phyloP scores from a whole-genome alignment of 2,113 vertebrate species.

The Pseudopodoces humilis region DNA sequence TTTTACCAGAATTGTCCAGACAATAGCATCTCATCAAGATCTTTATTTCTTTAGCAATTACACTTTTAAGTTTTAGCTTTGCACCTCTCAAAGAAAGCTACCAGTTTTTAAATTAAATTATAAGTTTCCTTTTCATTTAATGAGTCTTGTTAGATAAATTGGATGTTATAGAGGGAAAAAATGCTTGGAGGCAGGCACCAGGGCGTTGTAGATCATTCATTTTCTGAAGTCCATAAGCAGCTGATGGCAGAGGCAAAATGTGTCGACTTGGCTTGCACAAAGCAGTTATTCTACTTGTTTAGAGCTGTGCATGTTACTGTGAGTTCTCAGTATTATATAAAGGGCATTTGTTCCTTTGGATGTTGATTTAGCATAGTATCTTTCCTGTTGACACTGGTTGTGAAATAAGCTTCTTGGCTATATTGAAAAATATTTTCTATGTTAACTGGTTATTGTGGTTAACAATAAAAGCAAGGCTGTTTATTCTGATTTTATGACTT shows the following conservation, averaged over 20 bases:
- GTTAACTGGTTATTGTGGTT: background rate
- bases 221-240: background rate
- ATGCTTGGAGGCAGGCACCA: background rate
- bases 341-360: background rate
- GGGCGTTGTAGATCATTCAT: background rate
- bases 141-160: background rate
- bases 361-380: background rate
- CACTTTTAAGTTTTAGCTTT: background rate
- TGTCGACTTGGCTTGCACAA: background rate
- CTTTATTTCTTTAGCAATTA: background rate
- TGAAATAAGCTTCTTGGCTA: background rate
- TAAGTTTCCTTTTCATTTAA: background rate
- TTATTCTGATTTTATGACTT: background rate
- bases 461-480: background rate
- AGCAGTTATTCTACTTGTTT: background rate
- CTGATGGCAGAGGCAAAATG: background rate
- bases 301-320: background rate
- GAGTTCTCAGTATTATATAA: background rate
- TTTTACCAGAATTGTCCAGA: background rate
- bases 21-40: background rate
- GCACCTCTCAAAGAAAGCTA: background rate
- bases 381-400: background rate
- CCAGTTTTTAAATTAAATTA: background rate
- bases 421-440: background rate
- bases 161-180: background rate